phyloP scores from a whole-genome alignment of 2,888 invertebrate species.

The Orthonevra nobilis region DNA sequence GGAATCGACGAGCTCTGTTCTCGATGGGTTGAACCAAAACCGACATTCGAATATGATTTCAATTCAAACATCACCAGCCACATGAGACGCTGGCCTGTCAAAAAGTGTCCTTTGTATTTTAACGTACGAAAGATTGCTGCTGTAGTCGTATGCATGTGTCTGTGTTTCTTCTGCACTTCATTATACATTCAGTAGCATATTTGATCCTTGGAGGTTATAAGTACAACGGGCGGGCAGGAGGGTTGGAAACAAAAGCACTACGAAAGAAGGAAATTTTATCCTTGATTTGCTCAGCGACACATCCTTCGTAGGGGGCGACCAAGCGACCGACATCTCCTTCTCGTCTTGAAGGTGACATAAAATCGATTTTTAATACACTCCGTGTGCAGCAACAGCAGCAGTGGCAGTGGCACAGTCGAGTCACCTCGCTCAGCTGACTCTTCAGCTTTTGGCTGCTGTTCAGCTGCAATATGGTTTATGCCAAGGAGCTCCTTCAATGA shows the following conservation, averaged over 20 bases:
- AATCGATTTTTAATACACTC: constrained; percentile 69
- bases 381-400: constrained; percentile 29
- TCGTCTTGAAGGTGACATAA: constrained; percentile 65
- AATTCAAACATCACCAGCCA: constrained; percentile 40
- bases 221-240: background rate
- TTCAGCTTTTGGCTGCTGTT: constrained; percentile 39
- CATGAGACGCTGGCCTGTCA: constrained; percentile 63
- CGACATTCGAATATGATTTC: constrained; percentile 61
- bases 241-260: constrained; percentile 64
- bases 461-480: constrained; percentile 62
- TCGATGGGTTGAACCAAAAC: constrained; percentile 47
- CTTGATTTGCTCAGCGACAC: constrained; percentile 40
- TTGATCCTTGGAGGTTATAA: constrained; percentile 53
- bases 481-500: constrained; percentile 51
- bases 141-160: background rate
- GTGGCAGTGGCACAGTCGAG: constrained; percentile 11
- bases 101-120: constrained; percentile 63
- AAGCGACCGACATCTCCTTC: constrained; percentile 7
- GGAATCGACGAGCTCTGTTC: background rate
- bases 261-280: constrained; percentile 60
- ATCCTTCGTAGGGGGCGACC: constrained; percentile 22
- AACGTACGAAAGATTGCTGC: constrained; percentile 23
- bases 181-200: constrained; percentile 66
- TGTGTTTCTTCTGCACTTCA: constrained; percentile 57
- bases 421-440: constrained; percentile 46